A percentile compares a stretch with the other conserved stretches of the same genome.
phyloP scores from a whole-genome alignment of 2,888 invertebrate species.

The Psococerastis gibbosa region DNA sequence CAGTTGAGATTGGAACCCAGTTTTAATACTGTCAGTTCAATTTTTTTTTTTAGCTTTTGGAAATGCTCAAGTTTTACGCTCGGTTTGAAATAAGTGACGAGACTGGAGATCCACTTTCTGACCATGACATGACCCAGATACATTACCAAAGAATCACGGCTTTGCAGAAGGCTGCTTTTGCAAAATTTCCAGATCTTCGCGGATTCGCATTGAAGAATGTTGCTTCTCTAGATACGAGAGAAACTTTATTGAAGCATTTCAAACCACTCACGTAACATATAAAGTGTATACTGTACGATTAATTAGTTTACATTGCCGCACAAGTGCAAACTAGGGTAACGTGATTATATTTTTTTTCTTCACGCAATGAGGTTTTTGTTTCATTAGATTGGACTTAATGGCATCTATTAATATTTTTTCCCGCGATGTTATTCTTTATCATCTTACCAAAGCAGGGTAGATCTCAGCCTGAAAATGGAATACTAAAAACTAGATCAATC shows the following conservation, averaged over 20 bases:
- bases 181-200: slow-evolving; percentile 69
- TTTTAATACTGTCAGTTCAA: too few relatives aligned
- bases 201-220: slow-evolving; percentile 86
- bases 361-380: neutral
- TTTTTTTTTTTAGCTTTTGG: slow-evolving; percentile 58
- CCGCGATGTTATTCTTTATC: too few relatives aligned
- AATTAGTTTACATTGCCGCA: too few relatives aligned
- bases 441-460: too few relatives aligned
- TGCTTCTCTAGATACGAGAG: slow-evolving; percentile 82
- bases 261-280: slow-evolving; percentile 41
- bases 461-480: too few relatives aligned
- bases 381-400: too few relatives aligned
- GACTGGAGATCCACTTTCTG: slow-evolving; percentile 82
- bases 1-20: too few relatives aligned
- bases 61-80: slow-evolving; percentile 91
- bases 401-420: too few relatives aligned
- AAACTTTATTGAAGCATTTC: slow-evolving; percentile 68
- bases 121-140: slow-evolving; percentile 80
- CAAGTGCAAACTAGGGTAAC: too few relatives aligned
- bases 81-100: slow-evolving; percentile 96
- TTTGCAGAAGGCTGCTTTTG: slow-evolving; percentile 81
- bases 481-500: too few relatives aligned
- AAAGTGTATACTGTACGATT: too few relatives aligned
- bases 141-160: slow-evolving; percentile 88
- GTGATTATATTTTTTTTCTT: slow-evolving; percentile 8